Percentiles rank a stretch among this genome's conserved stretches.
These are phyloP conservation scores for Oncorhynchus tshawytscha DNA, from an alignment of 2,113 vertebrate species.

Conservation along the genomic window DNA sequence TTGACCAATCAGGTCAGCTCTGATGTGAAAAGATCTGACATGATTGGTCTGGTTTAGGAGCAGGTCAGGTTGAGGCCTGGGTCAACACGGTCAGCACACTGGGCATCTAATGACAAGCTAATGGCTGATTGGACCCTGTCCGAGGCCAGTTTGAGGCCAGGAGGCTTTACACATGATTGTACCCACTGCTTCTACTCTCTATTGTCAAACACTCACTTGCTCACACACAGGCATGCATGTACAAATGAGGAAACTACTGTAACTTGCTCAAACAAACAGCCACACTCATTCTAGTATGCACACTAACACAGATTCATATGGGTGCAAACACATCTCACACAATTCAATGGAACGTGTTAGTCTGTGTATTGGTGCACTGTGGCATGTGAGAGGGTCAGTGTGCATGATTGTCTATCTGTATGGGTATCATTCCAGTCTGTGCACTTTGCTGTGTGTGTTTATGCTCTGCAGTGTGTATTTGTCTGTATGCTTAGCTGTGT, in stretches of 20 bases:
- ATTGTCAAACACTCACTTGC: not conserved
- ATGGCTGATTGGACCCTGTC: slow-evolving; percentile 12
- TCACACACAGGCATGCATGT: not conserved
- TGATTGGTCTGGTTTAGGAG: not conserved
- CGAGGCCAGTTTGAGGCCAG: too few relatives aligned
- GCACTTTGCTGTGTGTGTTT: not conserved
- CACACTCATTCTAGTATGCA: not conserved
- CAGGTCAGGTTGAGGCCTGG: slow-evolving; percentile 17
- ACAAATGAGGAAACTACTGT: too few relatives aligned
- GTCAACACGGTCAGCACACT: slow-evolving; percentile 2
- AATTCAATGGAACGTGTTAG: not conserved
- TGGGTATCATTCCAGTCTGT: not conserved
- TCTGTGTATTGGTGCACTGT: not conserved
- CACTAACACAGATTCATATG: not conserved
- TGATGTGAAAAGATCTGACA: not conserved
- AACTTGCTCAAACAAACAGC: not conserved
- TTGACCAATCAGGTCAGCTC: too few relatives aligned
- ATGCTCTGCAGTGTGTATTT: too few relatives aligned
- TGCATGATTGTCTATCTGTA: slow-evolving; percentile 4
- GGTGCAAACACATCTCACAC: not conserved
- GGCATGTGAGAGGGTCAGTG: slow-evolving; percentile 1
- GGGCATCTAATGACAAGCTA: slow-evolving; percentile 15
- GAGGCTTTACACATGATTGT: too few relatives aligned
- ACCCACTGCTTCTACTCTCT: slow-evolving; percentile 16
- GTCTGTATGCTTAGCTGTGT: too few relatives aligned